Evolutionary conservation across 2,797 vertebrate genomes (phyloP).

Genomic region (Eospalax fontanierii): DNA sequence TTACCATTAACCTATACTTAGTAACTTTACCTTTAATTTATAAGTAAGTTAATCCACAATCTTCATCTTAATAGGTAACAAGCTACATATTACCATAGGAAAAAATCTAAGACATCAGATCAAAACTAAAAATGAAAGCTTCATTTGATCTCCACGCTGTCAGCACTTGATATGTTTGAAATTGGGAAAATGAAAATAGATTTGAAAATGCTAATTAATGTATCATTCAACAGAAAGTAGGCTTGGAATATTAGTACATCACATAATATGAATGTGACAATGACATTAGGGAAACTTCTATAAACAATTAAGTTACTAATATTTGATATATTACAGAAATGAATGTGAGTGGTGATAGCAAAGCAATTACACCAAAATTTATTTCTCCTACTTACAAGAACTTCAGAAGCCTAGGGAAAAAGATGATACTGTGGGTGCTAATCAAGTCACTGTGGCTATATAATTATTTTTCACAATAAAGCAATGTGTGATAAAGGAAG

Average conservation of each 20-base stretch:
- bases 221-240: slow-evolving; percentile 15
- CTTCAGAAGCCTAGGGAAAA: background rate
- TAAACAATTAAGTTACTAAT: slow-evolving; percentile 48
- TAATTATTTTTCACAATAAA: slow-evolving; percentile 48
- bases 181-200: slow-evolving; percentile 43
- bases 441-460: background rate
- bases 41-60: slow-evolving; percentile 44
- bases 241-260: background rate
- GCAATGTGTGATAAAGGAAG: background rate
- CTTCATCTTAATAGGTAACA: slow-evolving; percentile 22
- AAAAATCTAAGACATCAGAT: background rate
- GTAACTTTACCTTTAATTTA: slow-evolving; percentile 54
- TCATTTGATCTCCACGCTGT: slow-evolving; percentile 20
- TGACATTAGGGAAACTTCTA: slow-evolving; percentile 51
- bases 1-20: slow-evolving; percentile 49
- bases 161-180: slow-evolving; percentile 41
- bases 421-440: background rate
- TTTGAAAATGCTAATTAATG: slow-evolving; percentile 57
- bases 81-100: slow-evolving; percentile 34
- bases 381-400: slow-evolving; percentile 30
- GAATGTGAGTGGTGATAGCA: slow-evolving; percentile 22
- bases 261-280: slow-evolving; percentile 57
- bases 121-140: slow-evolving; percentile 36
- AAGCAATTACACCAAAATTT: slow-evolving; percentile 26
- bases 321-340: slow-evolving; percentile 65